Percentiles rank a stretch among this genome's conserved stretches.
Conservation (phyloP, 2,888 invertebrate species). For the Drosophila lutescens region DNA sequence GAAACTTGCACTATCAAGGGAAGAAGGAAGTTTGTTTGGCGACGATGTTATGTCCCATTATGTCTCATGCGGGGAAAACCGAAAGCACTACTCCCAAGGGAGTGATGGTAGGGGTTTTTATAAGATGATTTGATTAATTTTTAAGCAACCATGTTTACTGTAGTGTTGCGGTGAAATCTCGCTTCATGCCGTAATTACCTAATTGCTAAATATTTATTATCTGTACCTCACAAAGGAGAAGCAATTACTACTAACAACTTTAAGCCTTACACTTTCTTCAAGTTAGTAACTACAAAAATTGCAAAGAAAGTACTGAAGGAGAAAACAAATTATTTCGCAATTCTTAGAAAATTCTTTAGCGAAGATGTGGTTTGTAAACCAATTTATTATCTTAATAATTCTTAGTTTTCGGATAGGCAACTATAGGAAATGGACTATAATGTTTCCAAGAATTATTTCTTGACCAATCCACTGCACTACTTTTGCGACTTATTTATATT, state of each 20-base stretch:
- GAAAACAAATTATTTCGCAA: too few species aligned
- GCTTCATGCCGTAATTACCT: background rate
- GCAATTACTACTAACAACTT: background rate
- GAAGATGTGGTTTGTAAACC: too few species aligned
- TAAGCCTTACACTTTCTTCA: background rate
- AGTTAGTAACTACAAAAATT: background rate
- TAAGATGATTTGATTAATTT: background rate
- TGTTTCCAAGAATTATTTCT: background rate
- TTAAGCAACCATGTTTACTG: background rate
- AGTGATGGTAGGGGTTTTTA: background rate
- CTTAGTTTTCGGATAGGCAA: background rate
- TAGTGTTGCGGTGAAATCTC: background rate
- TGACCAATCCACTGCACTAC: background rate
- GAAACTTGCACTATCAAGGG: slow-evolving; percentile 58
- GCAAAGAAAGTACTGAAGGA: background rate
- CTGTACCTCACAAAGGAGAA: background rate
- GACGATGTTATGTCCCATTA: slow-evolving; percentile 14
- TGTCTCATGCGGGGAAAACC: background rate
- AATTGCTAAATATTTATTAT: background rate
- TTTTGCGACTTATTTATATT: background rate
- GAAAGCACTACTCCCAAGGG: background rate
- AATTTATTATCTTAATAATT: background rate
- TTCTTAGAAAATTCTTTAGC: too few species aligned
- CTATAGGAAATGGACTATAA: background rate
- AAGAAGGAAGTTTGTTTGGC: slow-evolving; percentile 67